Percentiles rank a stretch among this genome's conserved stretches.
These are phyloP conservation scores for Lepidochrysops patricia DNA, from an alignment of 2,888 invertebrate species.

Conservation along the genomic window DNA sequence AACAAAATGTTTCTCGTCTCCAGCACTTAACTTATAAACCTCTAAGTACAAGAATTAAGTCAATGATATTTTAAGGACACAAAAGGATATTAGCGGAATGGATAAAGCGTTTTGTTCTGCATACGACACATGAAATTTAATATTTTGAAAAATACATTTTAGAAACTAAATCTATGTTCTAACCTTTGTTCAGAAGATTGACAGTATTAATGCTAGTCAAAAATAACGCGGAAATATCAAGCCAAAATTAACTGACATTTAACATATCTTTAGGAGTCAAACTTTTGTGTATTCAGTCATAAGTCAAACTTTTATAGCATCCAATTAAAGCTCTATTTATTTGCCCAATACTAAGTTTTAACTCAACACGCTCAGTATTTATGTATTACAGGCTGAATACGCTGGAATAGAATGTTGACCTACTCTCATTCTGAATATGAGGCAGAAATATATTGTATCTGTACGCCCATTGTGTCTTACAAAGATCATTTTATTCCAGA, in stretches of 20 bases:
- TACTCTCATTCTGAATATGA: constrained; percentile 24
- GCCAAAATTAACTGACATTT: not conserved
- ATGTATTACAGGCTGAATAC: constrained; percentile 9
- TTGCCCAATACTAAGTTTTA: not conserved
- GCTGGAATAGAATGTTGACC: constrained; percentile 24
- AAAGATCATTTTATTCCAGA: constrained; percentile 26
- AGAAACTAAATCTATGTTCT: too few relatives aligned
- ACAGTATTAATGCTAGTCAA: not conserved
- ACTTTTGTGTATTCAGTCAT: not conserved
- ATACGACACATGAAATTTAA: not conserved
- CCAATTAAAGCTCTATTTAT: not conserved
- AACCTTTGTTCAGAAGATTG: too few relatives aligned
- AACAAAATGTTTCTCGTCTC: constrained; percentile 10
- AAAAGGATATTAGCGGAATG: not conserved
- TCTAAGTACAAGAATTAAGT: constrained; percentile 19
- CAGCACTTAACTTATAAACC: not conserved
- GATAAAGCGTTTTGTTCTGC: not conserved
- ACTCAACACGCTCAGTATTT: constrained; percentile 10
- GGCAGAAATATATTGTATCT: constrained; percentile 27
- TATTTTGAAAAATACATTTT: not conserved
- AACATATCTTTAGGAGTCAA: not conserved
- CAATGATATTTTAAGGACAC: constrained; percentile 17
- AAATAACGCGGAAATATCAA: not conserved
- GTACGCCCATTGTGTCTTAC: constrained; percentile 24
- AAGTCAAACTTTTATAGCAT: too few relatives aligned